These are phyloP conservation scores for Ectobius pallidus DNA, from an alignment of 2,888 invertebrate genomes.

Conservation along the genomic window DNA sequence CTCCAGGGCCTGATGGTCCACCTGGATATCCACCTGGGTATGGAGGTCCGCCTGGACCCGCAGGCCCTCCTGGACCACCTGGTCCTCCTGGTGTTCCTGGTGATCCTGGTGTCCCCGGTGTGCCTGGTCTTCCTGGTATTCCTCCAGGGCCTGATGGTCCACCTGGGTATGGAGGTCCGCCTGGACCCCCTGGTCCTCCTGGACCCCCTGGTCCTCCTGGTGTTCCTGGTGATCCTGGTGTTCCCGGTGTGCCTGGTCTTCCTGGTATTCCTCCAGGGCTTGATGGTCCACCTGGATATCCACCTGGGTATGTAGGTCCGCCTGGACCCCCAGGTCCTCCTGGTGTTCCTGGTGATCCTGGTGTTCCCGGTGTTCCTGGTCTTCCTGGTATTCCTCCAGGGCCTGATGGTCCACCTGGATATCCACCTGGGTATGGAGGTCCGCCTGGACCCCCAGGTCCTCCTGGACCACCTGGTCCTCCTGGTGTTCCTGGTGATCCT, in stretches of 20 bases:
- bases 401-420: slow-evolving; percentile 40
- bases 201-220: slow-evolving; percentile 45
- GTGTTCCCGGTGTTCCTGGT: slow-evolving; percentile 48
- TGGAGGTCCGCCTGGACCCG: slow-evolving; percentile 44
- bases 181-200: slow-evolving; percentile 37
- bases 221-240: slow-evolving; percentile 44
- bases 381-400: slow-evolving; percentile 42
- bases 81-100: slow-evolving; percentile 44
- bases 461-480: slow-evolving; percentile 40
- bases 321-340: slow-evolving; percentile 46
- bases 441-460: slow-evolving; percentile 45
- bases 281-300: slow-evolving; percentile 45
- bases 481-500: slow-evolving; percentile 44
- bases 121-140: slow-evolving; percentile 49
- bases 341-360: slow-evolving; percentile 50
- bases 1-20: slow-evolving; percentile 50
- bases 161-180: slow-evolving; percentile 39
- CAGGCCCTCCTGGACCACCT: slow-evolving; percentile 44
- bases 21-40: slow-evolving; percentile 48
- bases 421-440: slow-evolving; percentile 45
- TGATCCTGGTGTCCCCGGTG: slow-evolving; percentile 48
- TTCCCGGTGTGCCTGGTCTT: slow-evolving; percentile 49
- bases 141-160: slow-evolving; percentile 41
- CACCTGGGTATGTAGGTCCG: slow-evolving; percentile 49
- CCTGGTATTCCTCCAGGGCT: slow-evolving; percentile 48